phyloP scores from a whole-genome alignment of 2,888 invertebrate genomes.

The Meiosimyza decipiens region DNA sequence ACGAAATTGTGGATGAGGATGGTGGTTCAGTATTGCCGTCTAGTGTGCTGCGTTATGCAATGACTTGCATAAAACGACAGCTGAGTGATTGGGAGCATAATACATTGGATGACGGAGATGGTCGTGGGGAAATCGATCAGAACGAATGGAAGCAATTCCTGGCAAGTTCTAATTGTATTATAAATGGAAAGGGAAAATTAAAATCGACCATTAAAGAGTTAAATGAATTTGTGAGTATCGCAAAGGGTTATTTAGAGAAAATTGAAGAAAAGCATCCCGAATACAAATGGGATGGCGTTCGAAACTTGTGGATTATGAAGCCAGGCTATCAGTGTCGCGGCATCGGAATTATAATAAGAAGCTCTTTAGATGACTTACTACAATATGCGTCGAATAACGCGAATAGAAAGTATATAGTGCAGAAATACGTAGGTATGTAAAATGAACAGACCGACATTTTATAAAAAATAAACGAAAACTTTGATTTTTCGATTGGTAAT shows the following conservation, averaged over 20 bases:
- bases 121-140: conserved; percentile 27
- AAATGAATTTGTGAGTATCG: conserved; percentile 58
- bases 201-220: conserved; percentile 49
- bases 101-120: conserved; percentile 49
- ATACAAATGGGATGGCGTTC: conserved; percentile 79
- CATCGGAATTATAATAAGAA: conserved; percentile 83
- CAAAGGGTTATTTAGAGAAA: conserved; percentile 72
- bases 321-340: conserved; percentile 86
- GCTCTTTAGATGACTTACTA: conserved; percentile 78
- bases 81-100: conserved; percentile 52
- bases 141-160: conserved; percentile 53
- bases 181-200: conserved; percentile 58
- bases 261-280: conserved; percentile 73
- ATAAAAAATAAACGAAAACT: too few relatives aligned
- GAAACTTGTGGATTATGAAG: conserved; percentile 92
- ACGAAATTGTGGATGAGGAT: conserved; percentile 66
- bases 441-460: too few relatives aligned
- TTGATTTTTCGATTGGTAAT: too few relatives aligned
- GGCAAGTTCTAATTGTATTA: conserved; percentile 55
- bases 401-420: conserved; percentile 79
- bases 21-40: conserved; percentile 67
- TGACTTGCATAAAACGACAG: conserved; percentile 49
- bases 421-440: conserved; percentile 86
- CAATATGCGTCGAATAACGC: conserved; percentile 71
- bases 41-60: conserved; percentile 50